Percentiles rank a stretch among this genome's conserved stretches.
phyloP scores from a whole-genome alignment of 2,113 vertebrate species.

The Callorhinus ursinus region DNA sequence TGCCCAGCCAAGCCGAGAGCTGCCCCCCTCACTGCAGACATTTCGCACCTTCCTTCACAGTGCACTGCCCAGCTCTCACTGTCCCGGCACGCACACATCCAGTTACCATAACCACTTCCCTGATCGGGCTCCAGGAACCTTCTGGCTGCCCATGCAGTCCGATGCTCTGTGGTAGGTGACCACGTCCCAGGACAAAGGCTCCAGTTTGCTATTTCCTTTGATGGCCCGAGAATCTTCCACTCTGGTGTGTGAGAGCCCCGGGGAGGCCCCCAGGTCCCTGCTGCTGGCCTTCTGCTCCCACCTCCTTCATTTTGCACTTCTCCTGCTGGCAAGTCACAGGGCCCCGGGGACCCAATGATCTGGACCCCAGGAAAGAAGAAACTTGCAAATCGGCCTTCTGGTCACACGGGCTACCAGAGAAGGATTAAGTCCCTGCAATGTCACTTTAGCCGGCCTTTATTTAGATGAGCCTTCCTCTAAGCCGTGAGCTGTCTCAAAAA shows the following conservation, averaged over 20 bases:
- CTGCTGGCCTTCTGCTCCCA: neutral
- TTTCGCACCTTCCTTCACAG: neutral
- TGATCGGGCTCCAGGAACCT: neutral
- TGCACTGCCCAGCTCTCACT: neutral
- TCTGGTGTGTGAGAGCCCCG: neutral
- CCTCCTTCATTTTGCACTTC: conserved; percentile 35
- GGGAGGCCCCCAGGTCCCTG: neutral
- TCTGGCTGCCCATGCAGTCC: neutral
- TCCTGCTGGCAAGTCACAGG: conserved; percentile 42
- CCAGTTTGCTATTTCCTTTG: conserved; percentile 54
- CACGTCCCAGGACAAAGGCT: conserved; percentile 51
- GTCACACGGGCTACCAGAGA: conserved; percentile 81
- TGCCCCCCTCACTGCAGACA: neutral
- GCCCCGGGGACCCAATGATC: conserved; percentile 45
- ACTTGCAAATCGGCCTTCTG: conserved; percentile 75
- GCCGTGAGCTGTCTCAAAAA: conserved; percentile 83
- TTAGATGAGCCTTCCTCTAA: conserved; percentile 85
- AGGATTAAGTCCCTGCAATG: conserved; percentile 84
- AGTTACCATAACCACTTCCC: conserved; percentile 1
- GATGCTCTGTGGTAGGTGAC: neutral
- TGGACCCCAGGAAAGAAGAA: conserved; percentile 64
- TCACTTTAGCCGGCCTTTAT: conserved; percentile 85
- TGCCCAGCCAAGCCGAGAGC: neutral
- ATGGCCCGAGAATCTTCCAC: conserved; percentile 29
- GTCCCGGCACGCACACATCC: neutral